Evolutionary conservation across 2,888 invertebrate species (phyloP).

Genomic region (Xiphydria camelus): DNA sequence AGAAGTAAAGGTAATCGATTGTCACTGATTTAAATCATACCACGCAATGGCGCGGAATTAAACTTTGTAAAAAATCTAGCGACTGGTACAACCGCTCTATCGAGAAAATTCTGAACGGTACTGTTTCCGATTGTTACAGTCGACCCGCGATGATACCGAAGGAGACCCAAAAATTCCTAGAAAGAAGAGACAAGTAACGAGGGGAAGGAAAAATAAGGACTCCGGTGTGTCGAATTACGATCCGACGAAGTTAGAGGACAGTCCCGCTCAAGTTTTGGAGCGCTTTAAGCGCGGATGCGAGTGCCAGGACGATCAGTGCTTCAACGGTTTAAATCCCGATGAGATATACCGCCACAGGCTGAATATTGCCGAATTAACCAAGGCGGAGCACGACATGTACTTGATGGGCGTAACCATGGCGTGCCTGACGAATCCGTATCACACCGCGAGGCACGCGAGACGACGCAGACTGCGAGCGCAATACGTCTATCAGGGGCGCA

Average conservation of each 20-base stretch:
- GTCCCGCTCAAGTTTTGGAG: conserved; percentile 69
- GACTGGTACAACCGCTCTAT: too few species aligned
- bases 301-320: conserved; percentile 76
- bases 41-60: too few species aligned
- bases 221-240: conserved; percentile 60
- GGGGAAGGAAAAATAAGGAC: conserved; percentile 57
- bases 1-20: too few species aligned
- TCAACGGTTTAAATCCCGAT: conserved; percentile 74
- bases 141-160: conserved; percentile 8
- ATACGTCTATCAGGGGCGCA: conserved; percentile 76
- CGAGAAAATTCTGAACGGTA: too few species aligned
- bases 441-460: conserved; percentile 73
- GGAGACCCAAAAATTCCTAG: conserved; percentile 5
- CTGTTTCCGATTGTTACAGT: conserved; percentile 25
- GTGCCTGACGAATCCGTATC: conserved; percentile 72
- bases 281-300: conserved; percentile 75
- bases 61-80: too few species aligned
- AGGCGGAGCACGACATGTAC: conserved; percentile 83
- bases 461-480: conserved; percentile 73
- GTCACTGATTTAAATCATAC: too few species aligned
- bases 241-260: conserved; percentile 71
- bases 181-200: conserved; percentile 8
- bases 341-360: conserved; percentile 75
- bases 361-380: conserved; percentile 78
- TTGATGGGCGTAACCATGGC: conserved; percentile 85